Evolutionary conservation across 2,888 invertebrate species (phyloP), one percentile per base, ranked within the genome.

Genomic region (Elaeidobius kamerunicus): DNA sequence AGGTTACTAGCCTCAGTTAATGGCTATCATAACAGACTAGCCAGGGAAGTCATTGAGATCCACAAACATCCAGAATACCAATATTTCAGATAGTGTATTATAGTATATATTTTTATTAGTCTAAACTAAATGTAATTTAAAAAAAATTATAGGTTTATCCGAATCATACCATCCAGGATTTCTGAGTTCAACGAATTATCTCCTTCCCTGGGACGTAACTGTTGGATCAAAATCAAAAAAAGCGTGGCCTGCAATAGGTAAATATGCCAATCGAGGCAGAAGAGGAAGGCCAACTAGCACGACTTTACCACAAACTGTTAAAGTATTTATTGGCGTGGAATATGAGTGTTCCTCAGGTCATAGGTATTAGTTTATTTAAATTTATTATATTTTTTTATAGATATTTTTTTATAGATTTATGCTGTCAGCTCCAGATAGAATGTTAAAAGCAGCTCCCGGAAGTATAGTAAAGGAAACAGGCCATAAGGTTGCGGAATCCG

Each of bases 331-430:
- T 50, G 98, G 98, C 0, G 86, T 91, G 64, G 98, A 99, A 71
- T 98, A 97, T 73, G 98, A 99, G 74, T 99, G 98, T 73, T 88
- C 91, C 0, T 74, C 91, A n/a, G 98, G 98, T n/a, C 97, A 99
- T 73, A 81, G 61, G 57, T 45, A 56, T n/a, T n/a, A 11, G 3
- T 40, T 40, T 16, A 18, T 42, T 7, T 27, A 15, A n/a, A n/a
- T 42, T 27, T 7, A n/a, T 42, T 15, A 15, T 15, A 28, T n/a
- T 41, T 17, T 16, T 14, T 32, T 23, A 3, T 40, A 19, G n/a
- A 34, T 44, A 30, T 48, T 17, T 52, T 28, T 46, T 56, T 50
- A 1, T 52, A 57, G 94, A 48, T 93, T 93, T 71, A 93, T 96
- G 85, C 85, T 91, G 74, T 87, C 90, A 23, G 84, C 86, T 0